phyloP scores from a whole-genome alignment of 2,888 invertebrate species.

The Mesoligia furuncula region DNA sequence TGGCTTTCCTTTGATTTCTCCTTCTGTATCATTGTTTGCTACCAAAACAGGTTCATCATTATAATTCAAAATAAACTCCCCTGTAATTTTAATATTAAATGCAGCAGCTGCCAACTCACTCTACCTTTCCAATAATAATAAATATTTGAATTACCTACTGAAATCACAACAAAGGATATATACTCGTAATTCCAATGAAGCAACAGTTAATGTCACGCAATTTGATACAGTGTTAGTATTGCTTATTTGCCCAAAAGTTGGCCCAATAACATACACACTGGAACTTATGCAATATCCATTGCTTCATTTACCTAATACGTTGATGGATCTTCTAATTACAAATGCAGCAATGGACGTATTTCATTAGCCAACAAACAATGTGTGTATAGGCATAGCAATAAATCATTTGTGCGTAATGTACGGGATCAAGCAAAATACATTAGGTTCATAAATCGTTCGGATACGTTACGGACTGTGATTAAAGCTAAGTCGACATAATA shows the following conservation, averaged over 20 bases:
- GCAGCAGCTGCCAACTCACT: background rate
- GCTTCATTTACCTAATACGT: conserved; percentile 10
- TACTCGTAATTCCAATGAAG: background rate
- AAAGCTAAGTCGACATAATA: conserved; percentile 48
- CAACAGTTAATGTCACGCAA: background rate
- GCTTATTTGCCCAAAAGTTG: conserved; percentile 2
- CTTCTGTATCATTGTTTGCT: background rate
- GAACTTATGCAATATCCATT: conserved; percentile 17
- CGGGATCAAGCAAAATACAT: conserved; percentile 57
- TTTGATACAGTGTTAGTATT: background rate
- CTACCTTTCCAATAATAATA: background rate
- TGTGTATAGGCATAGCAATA: conserved; percentile 42
- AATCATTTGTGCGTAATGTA: conserved; percentile 55
- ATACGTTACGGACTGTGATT: conserved; percentile 42
- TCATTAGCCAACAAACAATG: conserved; percentile 54
- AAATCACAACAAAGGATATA: background rate
- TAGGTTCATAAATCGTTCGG: conserved; percentile 56
- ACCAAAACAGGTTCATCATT: background rate
- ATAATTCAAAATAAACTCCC: background rate
- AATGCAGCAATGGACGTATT: conserved; percentile 52
- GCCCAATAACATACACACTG: background rate
- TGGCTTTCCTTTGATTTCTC: background rate
- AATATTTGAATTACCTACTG: background rate
- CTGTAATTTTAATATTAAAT: background rate
- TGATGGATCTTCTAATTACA: conserved; percentile 34